Conservation (phyloP, 2,113 vertebrate species). For the Atrichornis clamosus region DNA sequence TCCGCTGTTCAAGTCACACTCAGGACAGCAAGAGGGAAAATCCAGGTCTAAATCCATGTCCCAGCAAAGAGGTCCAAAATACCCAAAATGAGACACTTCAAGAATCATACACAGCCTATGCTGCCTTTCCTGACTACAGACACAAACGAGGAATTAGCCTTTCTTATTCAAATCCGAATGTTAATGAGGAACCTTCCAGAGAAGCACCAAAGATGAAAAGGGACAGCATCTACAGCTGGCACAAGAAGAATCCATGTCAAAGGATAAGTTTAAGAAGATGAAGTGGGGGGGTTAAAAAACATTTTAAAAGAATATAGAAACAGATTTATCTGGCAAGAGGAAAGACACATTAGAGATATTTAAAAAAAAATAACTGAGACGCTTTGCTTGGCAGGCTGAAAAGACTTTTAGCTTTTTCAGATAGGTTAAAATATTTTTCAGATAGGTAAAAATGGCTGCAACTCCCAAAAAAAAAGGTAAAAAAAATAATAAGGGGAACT, state of each 20-base stretch:
- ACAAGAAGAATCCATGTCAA: background rate
- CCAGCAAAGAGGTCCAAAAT: background rate
- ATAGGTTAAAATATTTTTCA: background rate
- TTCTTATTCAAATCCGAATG: background rate
- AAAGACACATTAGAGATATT: background rate
- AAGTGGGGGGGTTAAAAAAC: background rate
- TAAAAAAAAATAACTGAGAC: background rate
- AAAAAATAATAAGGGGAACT: background rate
- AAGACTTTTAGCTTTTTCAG: background rate
- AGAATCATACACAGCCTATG: background rate
- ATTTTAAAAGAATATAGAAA: background rate
- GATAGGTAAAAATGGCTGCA: background rate
- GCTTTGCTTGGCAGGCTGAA: background rate
- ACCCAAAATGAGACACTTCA: background rate
- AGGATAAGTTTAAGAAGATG: background rate
- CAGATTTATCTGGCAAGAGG: background rate
- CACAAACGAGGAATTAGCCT: background rate
- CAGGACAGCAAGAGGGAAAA: background rate
- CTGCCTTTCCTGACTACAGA: background rate
- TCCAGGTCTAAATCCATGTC: fast-evolving
- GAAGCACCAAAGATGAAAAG: background rate
- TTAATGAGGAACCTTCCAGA: background rate
- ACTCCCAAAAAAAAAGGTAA: background rate
- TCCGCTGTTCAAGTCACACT: background rate
- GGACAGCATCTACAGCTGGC: background rate